phyloP scores from a whole-genome alignment of 2,797 vertebrate genomes.

The Cryptoprocta ferox region DNA sequence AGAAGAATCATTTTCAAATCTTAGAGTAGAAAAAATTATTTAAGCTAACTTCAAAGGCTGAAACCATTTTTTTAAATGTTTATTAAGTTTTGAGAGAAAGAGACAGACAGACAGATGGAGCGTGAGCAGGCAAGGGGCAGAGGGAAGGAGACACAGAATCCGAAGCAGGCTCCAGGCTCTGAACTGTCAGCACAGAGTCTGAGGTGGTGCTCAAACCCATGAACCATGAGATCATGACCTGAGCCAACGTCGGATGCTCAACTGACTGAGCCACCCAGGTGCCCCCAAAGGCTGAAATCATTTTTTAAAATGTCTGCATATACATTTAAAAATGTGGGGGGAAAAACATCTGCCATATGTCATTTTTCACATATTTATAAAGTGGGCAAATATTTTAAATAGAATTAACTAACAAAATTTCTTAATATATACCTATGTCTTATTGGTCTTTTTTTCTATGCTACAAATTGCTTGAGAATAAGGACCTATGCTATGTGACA shows the following conservation, averaged over 20 bases:
- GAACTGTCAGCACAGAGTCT: too few species aligned
- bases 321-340: not conserved
- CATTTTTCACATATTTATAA: not conserved
- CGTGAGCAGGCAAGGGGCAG: too few species aligned
- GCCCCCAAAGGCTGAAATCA: not conserved
- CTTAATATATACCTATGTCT: not conserved
- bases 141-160: too few species aligned
- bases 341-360: not conserved
- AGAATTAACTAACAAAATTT: not conserved
- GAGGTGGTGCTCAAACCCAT: too few species aligned
- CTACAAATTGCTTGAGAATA: not conserved
- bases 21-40: conserved; percentile 6
- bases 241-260: too few species aligned
- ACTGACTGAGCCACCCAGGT: too few species aligned
- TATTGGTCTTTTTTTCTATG: not conserved
- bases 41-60: not conserved
- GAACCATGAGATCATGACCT: too few species aligned
- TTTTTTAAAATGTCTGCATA: not conserved
- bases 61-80: not conserved
- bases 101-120: too few species aligned
- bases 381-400: not conserved
- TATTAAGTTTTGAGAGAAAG: too few species aligned
- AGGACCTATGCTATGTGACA: not conserved
- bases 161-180: too few species aligned
- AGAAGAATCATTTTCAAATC: conserved; percentile 9